Evolutionary conservation across 2,888 invertebrate genomes (phyloP), one percentile per base, ranked within the genome.

Genomic region (Athetis lepigone): DNA sequence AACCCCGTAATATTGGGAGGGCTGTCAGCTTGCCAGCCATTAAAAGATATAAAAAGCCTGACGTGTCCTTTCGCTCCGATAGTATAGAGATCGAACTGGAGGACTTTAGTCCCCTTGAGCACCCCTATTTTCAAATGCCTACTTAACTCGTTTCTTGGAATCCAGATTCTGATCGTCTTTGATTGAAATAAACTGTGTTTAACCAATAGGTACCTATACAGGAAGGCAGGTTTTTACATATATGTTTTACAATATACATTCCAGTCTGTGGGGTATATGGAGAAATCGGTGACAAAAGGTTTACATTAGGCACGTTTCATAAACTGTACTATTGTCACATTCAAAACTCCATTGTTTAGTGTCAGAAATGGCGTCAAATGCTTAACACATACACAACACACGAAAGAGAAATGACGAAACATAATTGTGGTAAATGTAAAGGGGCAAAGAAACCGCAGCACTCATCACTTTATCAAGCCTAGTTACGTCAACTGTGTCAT

Each of bases 401-500:
- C 29, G 49, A 52, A 39, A 29, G 54, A 54, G 37, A 59, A 59
- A 37, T 45, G 43, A 29, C 45, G 56, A 49, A 37, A 54, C 23
- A 11, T 52, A 57, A 65, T 73, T 66, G 40, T 37, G 46, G 72
- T 51, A 55, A 25, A 52, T n/a, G 52, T 27, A 47, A 46, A 72
- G 51, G 46, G 63, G 68, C 36, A 58, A 71, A 58, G 39, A 13
- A 52, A 59, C 33, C 39, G 37, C 47, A 29, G 13, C 27, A 65
- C 37, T 59, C 58, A 56, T 58, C 47, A 46, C 43, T 61, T 70
- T 47, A 70, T 66, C 59, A 66, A 66, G 46, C 61, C 54, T 43
- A 43, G 55, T 74, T 71, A 70, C 62, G 67, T 77, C 64, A 77
- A 55, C 54, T 37, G 52, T 72, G 69, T 64, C 67, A 72, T 69